Percentiles rank a stretch among this genome's conserved stretches.
Conservation (phyloP, 1,140 invertebrate genomes). For the Monochamus saltuarius region DNA sequence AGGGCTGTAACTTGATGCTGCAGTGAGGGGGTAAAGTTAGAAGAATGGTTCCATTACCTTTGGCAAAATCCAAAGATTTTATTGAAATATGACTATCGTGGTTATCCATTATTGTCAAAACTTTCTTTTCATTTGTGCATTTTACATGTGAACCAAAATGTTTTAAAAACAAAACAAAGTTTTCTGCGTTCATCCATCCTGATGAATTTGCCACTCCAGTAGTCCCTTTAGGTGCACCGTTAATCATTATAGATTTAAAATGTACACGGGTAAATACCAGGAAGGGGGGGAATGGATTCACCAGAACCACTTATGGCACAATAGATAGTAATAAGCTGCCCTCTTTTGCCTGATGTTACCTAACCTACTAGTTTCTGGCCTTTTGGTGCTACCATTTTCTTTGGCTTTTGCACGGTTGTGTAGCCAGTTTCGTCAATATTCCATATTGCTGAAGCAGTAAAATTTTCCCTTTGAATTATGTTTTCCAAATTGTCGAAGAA, state of each 20-base stretch:
- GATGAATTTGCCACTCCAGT: slow-evolving; percentile 39
- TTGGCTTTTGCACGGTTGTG: slow-evolving; percentile 34
- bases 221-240: slow-evolving; percentile 33
- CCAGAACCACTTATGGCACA: slow-evolving; percentile 41
- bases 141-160: too few relatives aligned
- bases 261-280: slow-evolving; percentile 40
- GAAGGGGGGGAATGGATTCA: slow-evolving; percentile 41
- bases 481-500: too few relatives aligned
- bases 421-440: slow-evolving; percentile 23
- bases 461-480: too few relatives aligned
- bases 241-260: slow-evolving; percentile 31
- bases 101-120: too few relatives aligned
- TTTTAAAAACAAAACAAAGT: too few relatives aligned
- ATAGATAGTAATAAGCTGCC: slow-evolving; percentile 32
- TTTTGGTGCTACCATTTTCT: slow-evolving; percentile 37
- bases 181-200: slow-evolving; percentile 42
- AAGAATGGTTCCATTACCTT: too few relatives aligned
- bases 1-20: too few relatives aligned
- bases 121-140: too few relatives aligned
- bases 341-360: slow-evolving; percentile 41
- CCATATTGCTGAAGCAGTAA: slow-evolving; percentile 19
- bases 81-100: too few relatives aligned
- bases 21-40: too few relatives aligned
- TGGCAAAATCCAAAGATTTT: too few relatives aligned
- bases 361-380: slow-evolving; percentile 43